A percentile compares a stretch with the other conserved stretches of the same genome.
Conservation (phyloP, 2,888 invertebrate species). For the Hyposoter didymator region DNA sequence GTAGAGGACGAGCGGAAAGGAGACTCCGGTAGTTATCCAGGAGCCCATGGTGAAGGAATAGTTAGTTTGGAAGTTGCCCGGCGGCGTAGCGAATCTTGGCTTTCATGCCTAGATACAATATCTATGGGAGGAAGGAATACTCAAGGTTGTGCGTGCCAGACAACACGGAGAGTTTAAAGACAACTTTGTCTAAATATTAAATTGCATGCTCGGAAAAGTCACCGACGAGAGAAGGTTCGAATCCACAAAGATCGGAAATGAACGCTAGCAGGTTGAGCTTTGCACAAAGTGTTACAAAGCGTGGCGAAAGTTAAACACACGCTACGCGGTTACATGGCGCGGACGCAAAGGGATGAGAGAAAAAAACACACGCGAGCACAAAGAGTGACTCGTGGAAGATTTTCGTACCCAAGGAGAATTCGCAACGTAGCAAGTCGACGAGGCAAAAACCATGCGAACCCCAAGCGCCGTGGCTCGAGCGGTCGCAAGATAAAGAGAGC, state of each 20-base stretch:
- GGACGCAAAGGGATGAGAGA: constrained; percentile 3
- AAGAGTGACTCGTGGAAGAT: constrained; percentile 43
- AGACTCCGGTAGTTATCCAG: constrained; percentile 34
- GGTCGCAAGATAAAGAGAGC: constrained; percentile 61
- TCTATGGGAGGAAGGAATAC: background rate
- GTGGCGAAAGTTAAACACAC: constrained; percentile 4
- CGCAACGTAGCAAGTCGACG: constrained; percentile 33
- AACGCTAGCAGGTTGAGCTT: background rate
- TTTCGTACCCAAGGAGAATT: constrained; percentile 52
- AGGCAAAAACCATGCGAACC: constrained; percentile 44
- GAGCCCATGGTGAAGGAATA: constrained; percentile 47
- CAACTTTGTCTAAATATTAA: constrained; percentile 14
- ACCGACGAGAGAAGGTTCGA: background rate
- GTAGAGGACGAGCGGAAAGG: constrained; percentile 16
- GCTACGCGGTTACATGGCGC: background rate
- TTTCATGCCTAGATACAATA: constrained; percentile 20
- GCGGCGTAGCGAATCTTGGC: constrained; percentile 40
- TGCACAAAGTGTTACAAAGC: background rate
- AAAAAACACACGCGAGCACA: background rate
- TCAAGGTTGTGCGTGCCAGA: background rate
- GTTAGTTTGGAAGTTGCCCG: constrained; percentile 58
- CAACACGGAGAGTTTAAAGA: background rate
- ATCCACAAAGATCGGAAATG: constrained; percentile 2
- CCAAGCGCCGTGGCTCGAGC: constrained; percentile 31
- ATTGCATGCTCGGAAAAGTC: background rate